These are phyloP conservation scores for Trachops cirrhosus DNA, from an alignment of 2,797 vertebrate genomes.

Conservation along the genomic window DNA sequence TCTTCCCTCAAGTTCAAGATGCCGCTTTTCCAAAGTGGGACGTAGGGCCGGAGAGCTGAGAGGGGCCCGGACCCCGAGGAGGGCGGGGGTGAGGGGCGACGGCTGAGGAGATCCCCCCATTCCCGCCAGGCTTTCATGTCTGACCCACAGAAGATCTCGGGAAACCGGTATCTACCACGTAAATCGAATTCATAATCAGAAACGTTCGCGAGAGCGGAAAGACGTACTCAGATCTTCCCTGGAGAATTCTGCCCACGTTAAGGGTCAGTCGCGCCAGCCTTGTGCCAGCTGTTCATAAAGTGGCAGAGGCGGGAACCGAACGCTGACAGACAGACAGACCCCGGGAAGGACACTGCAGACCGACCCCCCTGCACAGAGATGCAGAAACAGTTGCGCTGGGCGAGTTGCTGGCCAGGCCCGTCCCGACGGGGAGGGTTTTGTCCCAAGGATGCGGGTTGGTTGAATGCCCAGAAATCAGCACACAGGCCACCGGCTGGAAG, in stretches of 20 bases:
- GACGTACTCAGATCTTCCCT: rapidly evolving
- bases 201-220: neutral
- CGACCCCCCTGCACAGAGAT: no score
- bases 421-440: neutral
- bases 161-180: neutral
- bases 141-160: neutral
- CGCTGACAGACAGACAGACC: neutral
- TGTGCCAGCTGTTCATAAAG: no score
- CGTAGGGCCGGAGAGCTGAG: no score
- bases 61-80: no score
- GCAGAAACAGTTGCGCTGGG: neutral
- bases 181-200: rapidly evolving
- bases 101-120: neutral
- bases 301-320: no score
- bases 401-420: no score
- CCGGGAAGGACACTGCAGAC: no score
- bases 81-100: neutral
- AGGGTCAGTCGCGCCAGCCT: neutral
- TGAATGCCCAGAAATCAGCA: neutral
- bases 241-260: neutral
- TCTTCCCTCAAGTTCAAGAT: neutral
- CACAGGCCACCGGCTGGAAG: neutral
- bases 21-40: neutral
- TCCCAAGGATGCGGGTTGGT: neutral
- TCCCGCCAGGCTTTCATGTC: no score